Conservation (phyloP, 2,888 invertebrate species). For the Melanostoma scalare region DNA sequence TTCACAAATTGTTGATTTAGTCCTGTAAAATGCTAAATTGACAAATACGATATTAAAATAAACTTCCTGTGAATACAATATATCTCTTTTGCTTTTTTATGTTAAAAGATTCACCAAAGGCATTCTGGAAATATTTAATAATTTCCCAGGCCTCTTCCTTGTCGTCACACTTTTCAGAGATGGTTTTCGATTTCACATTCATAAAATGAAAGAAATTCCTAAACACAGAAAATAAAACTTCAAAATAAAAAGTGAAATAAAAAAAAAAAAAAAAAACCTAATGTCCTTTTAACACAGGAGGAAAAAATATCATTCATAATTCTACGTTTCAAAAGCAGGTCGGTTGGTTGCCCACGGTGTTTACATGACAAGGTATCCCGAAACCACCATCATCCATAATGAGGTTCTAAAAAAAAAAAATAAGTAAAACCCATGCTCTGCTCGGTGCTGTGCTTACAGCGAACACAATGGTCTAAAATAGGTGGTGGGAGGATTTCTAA, state of each 20-base stretch:
- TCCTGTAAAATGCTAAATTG: too few species aligned
- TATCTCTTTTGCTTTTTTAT: not conserved
- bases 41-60: not conserved
- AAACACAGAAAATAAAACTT: not conserved
- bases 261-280: conserved; percentile 9
- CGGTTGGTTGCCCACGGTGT: conserved; percentile 56
- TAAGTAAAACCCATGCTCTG: conserved; percentile 10
- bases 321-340: conserved; percentile 32
- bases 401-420: conserved; percentile 18
- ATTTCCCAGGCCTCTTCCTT: conserved; percentile 36
- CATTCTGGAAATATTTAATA: conserved; percentile 54
- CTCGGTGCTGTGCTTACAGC: not conserved
- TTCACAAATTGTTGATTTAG: too few species aligned
- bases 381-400: conserved; percentile 24
- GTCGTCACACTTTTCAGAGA: conserved; percentile 12
- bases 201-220: conserved; percentile 17
- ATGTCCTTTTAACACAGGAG: conserved; percentile 27
- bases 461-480: conserved; percentile 20
- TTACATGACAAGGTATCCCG: conserved; percentile 49
- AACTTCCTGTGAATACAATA: conserved; percentile 1
- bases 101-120: conserved; percentile 25
- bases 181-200: conserved; percentile 51
- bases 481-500: conserved; percentile 25
- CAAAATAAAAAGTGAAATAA: not conserved
- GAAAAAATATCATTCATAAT: conserved; percentile 37